phyloP scores from a whole-genome alignment of 1,140 invertebrate species.

The Pseudachorutes palmiensis region DNA sequence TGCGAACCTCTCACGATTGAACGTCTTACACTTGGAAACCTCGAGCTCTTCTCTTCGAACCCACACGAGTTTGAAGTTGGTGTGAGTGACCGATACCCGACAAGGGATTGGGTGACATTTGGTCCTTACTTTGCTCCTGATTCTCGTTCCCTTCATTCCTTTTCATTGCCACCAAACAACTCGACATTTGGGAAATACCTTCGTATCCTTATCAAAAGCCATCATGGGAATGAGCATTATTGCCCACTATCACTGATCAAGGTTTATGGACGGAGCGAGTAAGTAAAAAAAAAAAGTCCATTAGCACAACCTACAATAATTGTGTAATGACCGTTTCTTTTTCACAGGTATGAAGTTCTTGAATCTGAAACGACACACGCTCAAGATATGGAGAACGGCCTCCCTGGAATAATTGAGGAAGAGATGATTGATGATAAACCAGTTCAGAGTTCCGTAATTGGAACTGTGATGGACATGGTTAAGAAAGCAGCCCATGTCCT shows the following conservation, averaged over 20 bases:
- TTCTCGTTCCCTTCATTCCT: slow-evolving; percentile 77
- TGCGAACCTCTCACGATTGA: slow-evolving; percentile 94
- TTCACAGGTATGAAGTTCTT: slow-evolving; percentile 56
- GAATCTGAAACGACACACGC: slow-evolving; percentile 39
- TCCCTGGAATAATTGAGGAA: slow-evolving; percentile 18
- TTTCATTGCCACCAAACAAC: slow-evolving; percentile 46
- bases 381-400: slow-evolving; percentile 15
- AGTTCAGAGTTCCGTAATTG: slow-evolving; percentile 59
- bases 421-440: slow-evolving; percentile 7
- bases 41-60: slow-evolving; percentile 94
- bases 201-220: slow-evolving; percentile 74
- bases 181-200: slow-evolving; percentile 82
- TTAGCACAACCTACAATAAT: background rate
- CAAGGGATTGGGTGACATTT: slow-evolving; percentile 80
- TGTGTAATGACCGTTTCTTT: background rate
- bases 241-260: slow-evolving; percentile 89
- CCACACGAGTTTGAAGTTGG: slow-evolving; percentile 81
- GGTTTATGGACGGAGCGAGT: slow-evolving; percentile 83
- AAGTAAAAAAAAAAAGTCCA: slow-evolving; percentile 18
- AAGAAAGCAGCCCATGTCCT: slow-evolving; percentile 63
- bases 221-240: slow-evolving; percentile 93
- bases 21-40: slow-evolving; percentile 82
- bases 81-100: slow-evolving; percentile 82
- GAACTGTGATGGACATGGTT: slow-evolving; percentile 75
- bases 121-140: slow-evolving; percentile 82